A percentile compares a stretch with the other conserved stretches of the same genome.
phyloP scores from a whole-genome alignment of 2,113 vertebrate species.

The Numida meleagris region DNA sequence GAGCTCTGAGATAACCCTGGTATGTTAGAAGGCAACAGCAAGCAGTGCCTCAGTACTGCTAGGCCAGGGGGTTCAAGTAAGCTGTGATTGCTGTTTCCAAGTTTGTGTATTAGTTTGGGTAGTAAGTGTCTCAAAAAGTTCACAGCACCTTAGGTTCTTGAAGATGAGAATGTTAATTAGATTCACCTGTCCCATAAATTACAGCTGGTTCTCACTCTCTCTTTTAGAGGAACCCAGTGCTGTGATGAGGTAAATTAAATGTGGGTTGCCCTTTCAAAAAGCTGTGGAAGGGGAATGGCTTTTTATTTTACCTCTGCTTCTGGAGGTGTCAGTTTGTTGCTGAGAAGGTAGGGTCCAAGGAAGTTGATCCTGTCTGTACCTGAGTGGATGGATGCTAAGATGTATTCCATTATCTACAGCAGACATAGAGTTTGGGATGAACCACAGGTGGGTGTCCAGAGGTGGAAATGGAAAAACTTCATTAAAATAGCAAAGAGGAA shows the following conservation, averaged over 20 bases:
- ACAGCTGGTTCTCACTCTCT: not conserved
- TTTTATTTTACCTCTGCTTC: not conserved
- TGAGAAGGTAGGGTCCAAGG: accelerated
- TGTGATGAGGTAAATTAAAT: not conserved
- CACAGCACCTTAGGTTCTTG: not conserved
- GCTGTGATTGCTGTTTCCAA: not conserved
- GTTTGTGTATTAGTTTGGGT: not conserved
- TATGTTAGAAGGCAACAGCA: not conserved
- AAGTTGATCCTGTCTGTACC: not conserved
- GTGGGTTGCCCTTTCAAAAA: not conserved
- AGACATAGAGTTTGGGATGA: not conserved
- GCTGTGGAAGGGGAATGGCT: accelerated
- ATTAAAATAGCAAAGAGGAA: not conserved
- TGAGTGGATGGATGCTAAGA: not conserved
- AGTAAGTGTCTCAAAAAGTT: not conserved
- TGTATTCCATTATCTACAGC: not conserved
- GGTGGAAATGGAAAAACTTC: not conserved
- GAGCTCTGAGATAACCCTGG: not conserved
- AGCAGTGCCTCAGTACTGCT: not conserved
- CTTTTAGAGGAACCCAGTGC: not conserved
- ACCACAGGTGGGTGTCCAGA: not conserved
- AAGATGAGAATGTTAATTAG: not conserved
- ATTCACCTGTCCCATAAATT: not conserved
- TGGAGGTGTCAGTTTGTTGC: not conserved
- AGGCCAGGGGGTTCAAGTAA: not conserved